These are phyloP conservation scores for Rhinolophus sinicus DNA, from an alignment of 2,113 vertebrate species.

Conservation along the genomic window DNA sequence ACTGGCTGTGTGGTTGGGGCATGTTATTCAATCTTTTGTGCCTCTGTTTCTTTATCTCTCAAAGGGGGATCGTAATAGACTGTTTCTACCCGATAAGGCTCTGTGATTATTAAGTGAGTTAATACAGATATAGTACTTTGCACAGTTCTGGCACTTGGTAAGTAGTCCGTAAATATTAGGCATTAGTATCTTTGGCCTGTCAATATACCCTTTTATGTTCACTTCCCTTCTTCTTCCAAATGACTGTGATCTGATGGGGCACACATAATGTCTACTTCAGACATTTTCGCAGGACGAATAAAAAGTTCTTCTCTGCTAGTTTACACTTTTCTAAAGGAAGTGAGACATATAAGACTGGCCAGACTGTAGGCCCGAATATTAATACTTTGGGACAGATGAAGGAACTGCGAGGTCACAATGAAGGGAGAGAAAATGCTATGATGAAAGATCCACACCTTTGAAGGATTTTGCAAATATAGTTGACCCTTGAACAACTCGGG, in stretches of 20 bases:
- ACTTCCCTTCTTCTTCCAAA: neutral
- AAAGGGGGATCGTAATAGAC: neutral
- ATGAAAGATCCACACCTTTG: neutral
- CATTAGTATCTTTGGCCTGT: neutral
- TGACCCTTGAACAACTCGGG: too few relatives aligned
- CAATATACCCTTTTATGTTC: neutral
- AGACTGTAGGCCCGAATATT: neutral
- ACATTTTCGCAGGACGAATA: neutral
- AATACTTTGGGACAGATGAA: neutral
- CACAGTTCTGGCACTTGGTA: neutral
- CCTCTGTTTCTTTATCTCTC: neutral
- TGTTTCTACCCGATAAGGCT: neutral
- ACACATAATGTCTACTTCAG: neutral
- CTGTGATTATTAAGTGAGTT: neutral
- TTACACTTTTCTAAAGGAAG: neutral
- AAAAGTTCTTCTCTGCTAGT: neutral
- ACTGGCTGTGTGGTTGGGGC: neutral
- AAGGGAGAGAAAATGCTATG: neutral
- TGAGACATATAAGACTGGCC: neutral
- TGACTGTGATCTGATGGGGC: neutral
- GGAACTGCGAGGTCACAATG: neutral
- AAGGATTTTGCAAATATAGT: neutral
- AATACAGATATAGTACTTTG: neutral
- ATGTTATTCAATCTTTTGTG: neutral
- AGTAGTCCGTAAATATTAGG: neutral